These are phyloP conservation scores for Hofmannophila pseudospretella DNA, from an alignment of 2,888 invertebrate species.

Conservation along the genomic window DNA sequence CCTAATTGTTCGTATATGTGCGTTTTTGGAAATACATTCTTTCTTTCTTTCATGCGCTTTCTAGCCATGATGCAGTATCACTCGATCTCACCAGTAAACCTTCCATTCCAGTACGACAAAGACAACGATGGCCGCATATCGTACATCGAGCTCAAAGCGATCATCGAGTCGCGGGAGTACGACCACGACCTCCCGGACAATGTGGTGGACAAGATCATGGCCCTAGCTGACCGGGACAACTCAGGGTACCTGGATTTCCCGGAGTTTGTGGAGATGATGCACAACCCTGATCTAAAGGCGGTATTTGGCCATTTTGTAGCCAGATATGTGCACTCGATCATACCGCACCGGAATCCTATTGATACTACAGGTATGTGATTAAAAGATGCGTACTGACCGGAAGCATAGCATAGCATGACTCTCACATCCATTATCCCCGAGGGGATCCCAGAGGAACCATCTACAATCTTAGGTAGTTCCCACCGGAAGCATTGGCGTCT, in stretches of 20 bases:
- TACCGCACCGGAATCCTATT: slow-evolving; percentile 72
- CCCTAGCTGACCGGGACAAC: slow-evolving; percentile 78
- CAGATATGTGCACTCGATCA: slow-evolving; percentile 77
- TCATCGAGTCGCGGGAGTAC: slow-evolving; percentile 79
- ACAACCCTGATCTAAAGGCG: slow-evolving; percentile 78
- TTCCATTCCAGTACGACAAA: slow-evolving; percentile 80
- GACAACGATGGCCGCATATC: slow-evolving; percentile 85
- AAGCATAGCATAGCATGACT: no score
- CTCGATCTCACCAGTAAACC: no score
- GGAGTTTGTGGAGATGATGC: slow-evolving; percentile 85
- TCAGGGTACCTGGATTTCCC: slow-evolving; percentile 82
- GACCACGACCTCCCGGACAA: slow-evolving; percentile 83
- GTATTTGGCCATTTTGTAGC: slow-evolving; percentile 81
- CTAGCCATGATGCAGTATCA: no score
- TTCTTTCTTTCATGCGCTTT: no score
- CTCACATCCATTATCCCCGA: no score
- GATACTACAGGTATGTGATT: slow-evolving; percentile 69
- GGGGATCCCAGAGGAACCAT: no score
- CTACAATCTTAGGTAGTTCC: no score
- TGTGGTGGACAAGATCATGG: slow-evolving; percentile 82
- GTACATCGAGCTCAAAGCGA: slow-evolving; percentile 80
- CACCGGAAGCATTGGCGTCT: no score
- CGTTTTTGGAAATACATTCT: no score
- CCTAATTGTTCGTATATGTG: no score
- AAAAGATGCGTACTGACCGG: no score